Conservation (phyloP, 2,797 vertebrate species). For the Crocidura indochinensis region DNA sequence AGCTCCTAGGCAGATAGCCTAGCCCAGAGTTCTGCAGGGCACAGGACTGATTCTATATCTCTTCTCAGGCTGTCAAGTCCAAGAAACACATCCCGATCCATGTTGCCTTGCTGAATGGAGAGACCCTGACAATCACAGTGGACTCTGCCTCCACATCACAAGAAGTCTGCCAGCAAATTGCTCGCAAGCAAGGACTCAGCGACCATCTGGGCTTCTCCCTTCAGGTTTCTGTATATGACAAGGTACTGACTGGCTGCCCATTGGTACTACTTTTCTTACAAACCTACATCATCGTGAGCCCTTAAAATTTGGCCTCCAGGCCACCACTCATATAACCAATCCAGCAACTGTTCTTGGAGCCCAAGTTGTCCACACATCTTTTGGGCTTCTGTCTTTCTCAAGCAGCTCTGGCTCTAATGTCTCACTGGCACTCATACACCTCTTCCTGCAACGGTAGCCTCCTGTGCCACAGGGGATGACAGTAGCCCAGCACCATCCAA, state of each 20-base stretch:
- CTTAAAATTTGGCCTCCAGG: not conserved
- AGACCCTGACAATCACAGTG: constrained; percentile 92
- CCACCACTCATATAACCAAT: not conserved
- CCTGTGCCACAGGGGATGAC: not conserved
- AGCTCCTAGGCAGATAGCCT: not conserved
- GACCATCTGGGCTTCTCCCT: constrained; percentile 97
- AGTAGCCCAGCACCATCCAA: too few species aligned
- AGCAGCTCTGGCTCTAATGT: too few species aligned
- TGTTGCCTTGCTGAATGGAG: constrained; percentile 94
- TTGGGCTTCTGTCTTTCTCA: too few species aligned
- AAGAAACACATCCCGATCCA: constrained; percentile 94
- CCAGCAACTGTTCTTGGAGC: not conserved
- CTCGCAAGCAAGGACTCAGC: constrained; percentile 92
- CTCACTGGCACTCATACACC: not conserved
- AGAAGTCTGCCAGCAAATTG: constrained; percentile 94
- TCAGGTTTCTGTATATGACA: constrained; percentile 96
- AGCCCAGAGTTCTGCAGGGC: not conserved
- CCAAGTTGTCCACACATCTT: not conserved
- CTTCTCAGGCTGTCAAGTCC: constrained; percentile 94
- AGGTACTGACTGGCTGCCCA: constrained; percentile 89
- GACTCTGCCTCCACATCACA: constrained; percentile 96
- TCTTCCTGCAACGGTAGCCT: too few species aligned
- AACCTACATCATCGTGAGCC: not conserved
- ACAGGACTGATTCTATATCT: constrained; percentile 50
- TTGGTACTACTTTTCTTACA: not conserved